These are phyloP conservation scores for Steromphala cineraria DNA, from an alignment of 2,888 invertebrate genomes.

Conservation along the genomic window DNA sequence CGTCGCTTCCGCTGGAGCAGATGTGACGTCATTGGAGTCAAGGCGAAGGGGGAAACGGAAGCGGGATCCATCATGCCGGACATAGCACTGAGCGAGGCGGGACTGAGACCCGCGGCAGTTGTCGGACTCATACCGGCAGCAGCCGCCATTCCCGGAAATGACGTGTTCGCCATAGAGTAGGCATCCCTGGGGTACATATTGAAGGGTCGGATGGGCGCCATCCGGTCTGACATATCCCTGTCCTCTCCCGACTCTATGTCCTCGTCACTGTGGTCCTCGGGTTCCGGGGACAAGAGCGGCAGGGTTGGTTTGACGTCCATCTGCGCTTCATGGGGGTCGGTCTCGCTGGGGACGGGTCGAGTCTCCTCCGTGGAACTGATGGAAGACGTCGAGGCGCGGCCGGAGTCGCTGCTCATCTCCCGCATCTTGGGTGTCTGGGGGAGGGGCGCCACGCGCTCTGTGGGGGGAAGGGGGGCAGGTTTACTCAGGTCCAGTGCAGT, in stretches of 20 bases:
- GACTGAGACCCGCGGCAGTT: slow-evolving; percentile 36
- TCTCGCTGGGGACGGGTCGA: slow-evolving; percentile 26
- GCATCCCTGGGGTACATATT: slow-evolving; percentile 62
- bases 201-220: slow-evolving; percentile 47
- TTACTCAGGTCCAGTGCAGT: slow-evolving; percentile 50
- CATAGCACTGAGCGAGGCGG: slow-evolving; percentile 48
- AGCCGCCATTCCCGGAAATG: slow-evolving; percentile 41
- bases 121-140: slow-evolving; percentile 16
- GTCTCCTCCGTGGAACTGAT: slow-evolving; percentile 19
- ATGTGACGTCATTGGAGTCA: slow-evolving; percentile 66
- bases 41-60: slow-evolving; percentile 53
- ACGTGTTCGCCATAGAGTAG: slow-evolving; percentile 42
- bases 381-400: slow-evolving; percentile 38
- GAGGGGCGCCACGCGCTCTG: slow-evolving; percentile 25
- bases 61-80: slow-evolving; percentile 27
- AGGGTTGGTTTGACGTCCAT: slow-evolving; percentile 26
- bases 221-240: not conserved
- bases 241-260: not conserved
- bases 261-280: not conserved
- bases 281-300: slow-evolving; percentile 13
- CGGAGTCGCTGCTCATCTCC: slow-evolving; percentile 29
- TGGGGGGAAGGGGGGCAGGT: slow-evolving; percentile 32
- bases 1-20: slow-evolving; percentile 62
- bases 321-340: slow-evolving; percentile 44
- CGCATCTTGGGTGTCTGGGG: not conserved